A percentile compares a stretch with the other conserved stretches of the same genome.
Conservation (phyloP, 2,797 vertebrate genomes). For the Pangasius macronema region DNA sequence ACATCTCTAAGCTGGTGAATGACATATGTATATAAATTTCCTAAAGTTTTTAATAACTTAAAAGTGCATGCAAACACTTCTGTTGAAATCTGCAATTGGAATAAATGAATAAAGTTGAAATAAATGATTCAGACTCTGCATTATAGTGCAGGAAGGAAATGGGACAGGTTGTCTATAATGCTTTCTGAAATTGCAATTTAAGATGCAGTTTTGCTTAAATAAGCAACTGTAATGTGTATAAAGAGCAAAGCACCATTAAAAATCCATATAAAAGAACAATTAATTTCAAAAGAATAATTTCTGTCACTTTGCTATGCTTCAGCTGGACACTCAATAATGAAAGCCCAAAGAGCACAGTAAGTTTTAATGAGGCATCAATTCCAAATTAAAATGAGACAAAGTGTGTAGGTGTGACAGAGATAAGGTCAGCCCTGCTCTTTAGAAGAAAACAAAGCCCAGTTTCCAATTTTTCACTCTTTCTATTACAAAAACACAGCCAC, state of each 20-base stretch:
- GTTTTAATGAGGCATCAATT: conserved; percentile 21
- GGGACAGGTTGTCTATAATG: not conserved
- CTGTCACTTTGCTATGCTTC: not conserved
- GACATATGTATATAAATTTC: not conserved
- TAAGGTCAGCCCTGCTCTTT: not conserved
- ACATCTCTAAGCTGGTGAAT: not conserved
- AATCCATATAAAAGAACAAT: not conserved
- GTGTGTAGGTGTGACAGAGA: not conserved
- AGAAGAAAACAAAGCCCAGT: not conserved
- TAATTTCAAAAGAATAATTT: not conserved
- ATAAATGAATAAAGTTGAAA: not conserved
- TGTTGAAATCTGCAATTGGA: not conserved
- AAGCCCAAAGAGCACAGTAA: not conserved
- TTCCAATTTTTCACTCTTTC: not conserved
- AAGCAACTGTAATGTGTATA: not conserved
- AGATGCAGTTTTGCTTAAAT: not conserved
- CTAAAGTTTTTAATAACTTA: not conserved
- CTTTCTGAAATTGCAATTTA: not conserved
- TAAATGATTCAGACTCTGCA: not conserved
- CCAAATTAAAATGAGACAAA: not conserved
- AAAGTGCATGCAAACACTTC: not conserved
- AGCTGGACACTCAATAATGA: conserved; percentile 3
- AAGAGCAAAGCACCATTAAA: not conserved
- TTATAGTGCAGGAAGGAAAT: not conserved
- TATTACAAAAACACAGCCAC: not conserved